Evolutionary conservation across 1,140 invertebrate genomes (phyloP), one percentile per base, ranked within the genome.

Genomic region (Laupala kohalensis): DNA sequence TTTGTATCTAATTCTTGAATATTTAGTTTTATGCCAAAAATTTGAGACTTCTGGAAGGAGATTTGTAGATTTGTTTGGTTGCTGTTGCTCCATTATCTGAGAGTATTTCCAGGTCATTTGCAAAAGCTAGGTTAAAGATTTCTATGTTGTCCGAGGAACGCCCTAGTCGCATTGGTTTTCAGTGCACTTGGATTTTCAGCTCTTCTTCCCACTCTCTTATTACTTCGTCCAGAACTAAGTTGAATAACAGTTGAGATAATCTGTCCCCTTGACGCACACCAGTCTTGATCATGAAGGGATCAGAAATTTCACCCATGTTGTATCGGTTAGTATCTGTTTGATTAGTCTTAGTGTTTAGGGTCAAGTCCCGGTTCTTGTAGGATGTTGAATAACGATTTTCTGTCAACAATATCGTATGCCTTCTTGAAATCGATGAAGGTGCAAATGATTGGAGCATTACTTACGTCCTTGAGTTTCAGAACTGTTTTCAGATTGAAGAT

Each of bases 401-500:
- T 6, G 30, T 37, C 30, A 15, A 65, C n/a, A n/a, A n/a, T 6
- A n/a, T 65, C 64, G 64, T 65, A 65, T 6, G n/a, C 64, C n/a
- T 65, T 65, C 64, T n/a, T 65, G 64, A 65, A 65, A n/a, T 65
- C 25, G n/a, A 65, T n/a, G 9, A 65, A 65, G 6, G 64, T 65
- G n/a, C 64, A 65, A n/a, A 65, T 65, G n/a, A 65, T 65, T 65
- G 64, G 64, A 15, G 15, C 6, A 37, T 37, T 37, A 6, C 30
- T 6, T 37, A 15, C 15, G 15, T 6, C 30, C n/a, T n/a, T 6
- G 9, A 65, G 6, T 25, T 65, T 65, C 64, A 65, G 64, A 6
- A n/a, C n/a, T 6, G 64, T 6, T 65, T 65, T 65, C 64, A 65
- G 64, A n/a, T 65, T 65, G 64, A 65, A 65, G n/a, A 65, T 65